phyloP scores from a whole-genome alignment of 2,888 invertebrate genomes.

The Cordilura impudica region DNA sequence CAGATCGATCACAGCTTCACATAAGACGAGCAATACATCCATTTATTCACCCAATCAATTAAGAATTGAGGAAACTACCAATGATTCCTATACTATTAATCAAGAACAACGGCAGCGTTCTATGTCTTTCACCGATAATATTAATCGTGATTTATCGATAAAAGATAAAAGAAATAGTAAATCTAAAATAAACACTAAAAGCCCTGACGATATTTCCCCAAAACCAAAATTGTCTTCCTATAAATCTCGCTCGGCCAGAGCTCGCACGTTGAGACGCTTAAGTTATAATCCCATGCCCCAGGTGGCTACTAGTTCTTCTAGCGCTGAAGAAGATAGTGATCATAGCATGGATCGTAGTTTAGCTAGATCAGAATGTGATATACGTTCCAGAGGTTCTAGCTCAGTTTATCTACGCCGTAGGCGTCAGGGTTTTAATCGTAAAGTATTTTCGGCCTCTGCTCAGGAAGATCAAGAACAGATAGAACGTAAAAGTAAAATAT shows the following conservation, averaged over 20 bases:
- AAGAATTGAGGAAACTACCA: conserved; percentile 47
- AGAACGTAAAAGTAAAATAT: conserved; percentile 73
- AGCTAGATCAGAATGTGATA: conserved; percentile 81
- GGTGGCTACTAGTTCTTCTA: conserved; percentile 80
- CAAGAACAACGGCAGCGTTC: conserved; percentile 77
- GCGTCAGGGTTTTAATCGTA: conserved; percentile 73
- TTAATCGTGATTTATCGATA: conserved; percentile 72
- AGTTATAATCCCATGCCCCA: conserved; percentile 81
- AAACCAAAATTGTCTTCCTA: conserved; percentile 66
- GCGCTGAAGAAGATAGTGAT: conserved; percentile 78
- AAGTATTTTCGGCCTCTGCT: conserved; percentile 71
- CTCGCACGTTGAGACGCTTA: conserved; percentile 79
- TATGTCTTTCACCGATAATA: conserved; percentile 79
- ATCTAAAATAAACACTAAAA: conserved; percentile 15
- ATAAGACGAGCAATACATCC: conserved; percentile 72
- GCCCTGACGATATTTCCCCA: conserved; percentile 18
- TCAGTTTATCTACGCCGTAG: conserved; percentile 68
- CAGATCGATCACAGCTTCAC: conserved; percentile 68
- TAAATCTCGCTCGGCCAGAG: conserved; percentile 79
- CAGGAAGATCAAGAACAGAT: conserved; percentile 71
- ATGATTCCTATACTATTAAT: conserved; percentile 62
- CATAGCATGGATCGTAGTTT: conserved; percentile 74
- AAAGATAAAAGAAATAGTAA: conserved; percentile 60
- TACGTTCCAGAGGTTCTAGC: conserved; percentile 75
- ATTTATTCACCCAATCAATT: conserved; percentile 68